Conservation (phyloP, 2,888 invertebrate genomes). For the Eristalis pertinax region DNA sequence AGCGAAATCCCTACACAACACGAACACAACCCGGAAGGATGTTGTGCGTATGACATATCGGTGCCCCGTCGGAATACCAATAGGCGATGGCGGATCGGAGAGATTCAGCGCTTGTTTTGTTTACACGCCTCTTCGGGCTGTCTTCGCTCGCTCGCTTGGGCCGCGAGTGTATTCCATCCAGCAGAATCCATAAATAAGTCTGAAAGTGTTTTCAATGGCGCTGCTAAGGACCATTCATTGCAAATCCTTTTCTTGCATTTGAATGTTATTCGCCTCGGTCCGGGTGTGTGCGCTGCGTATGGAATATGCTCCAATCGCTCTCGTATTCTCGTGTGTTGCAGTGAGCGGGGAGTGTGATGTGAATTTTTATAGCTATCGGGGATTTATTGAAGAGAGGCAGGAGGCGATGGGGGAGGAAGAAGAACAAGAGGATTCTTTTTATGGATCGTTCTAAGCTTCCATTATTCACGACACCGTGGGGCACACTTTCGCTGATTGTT, state of each 20-base stretch:
- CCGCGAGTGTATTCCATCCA: constrained; percentile 1
- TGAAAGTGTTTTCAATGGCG: constrained; percentile 42
- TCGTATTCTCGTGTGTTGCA: constrained; percentile 7
- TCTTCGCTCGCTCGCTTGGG: constrained; percentile 39
- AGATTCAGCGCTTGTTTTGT: constrained; percentile 10
- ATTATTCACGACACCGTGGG: not conserved
- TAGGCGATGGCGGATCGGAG: constrained; percentile 3
- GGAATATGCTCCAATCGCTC: constrained; percentile 15
- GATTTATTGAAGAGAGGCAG: constrained; percentile 20
- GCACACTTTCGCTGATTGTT: constrained; percentile 19
- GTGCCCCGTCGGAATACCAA: constrained; percentile 37
- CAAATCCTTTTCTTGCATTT: constrained; percentile 61
- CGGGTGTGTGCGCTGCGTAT: constrained; percentile 2
- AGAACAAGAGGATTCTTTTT: not conserved
- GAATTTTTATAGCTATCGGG: constrained; percentile 27
- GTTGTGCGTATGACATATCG: constrained; percentile 58
- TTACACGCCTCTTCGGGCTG: constrained; percentile 40
- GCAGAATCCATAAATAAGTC: constrained; percentile 45
- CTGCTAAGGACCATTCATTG: constrained; percentile 34
- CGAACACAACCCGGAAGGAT: constrained; percentile 33
- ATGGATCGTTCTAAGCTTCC: not conserved
- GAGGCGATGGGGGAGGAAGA: not conserved
- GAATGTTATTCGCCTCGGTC: constrained; percentile 24
- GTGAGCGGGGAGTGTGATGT: constrained; percentile 1
- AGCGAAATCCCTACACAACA: constrained; percentile 30